Conservation (phyloP, 2,797 vertebrate species). For the Moxostoma hubbsi region DNA sequence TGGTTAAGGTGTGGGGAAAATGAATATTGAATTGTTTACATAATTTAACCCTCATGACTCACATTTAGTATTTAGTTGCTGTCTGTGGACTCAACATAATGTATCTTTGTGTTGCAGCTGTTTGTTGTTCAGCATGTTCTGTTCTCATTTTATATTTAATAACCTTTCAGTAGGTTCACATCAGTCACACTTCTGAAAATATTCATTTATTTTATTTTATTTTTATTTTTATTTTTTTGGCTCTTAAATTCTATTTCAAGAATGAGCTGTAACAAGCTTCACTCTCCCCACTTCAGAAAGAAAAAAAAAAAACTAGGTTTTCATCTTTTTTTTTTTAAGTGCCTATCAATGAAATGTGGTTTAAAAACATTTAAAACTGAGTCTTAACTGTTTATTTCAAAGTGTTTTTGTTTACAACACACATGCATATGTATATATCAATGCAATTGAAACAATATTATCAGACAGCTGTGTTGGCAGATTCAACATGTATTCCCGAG, state of each 20-base stretch:
- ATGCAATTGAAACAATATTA: neutral
- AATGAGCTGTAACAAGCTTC: slow-evolving; percentile 1
- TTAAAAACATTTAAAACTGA: slow-evolving; percentile 25
- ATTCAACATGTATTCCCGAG: neutral
- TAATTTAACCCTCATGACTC: neutral
- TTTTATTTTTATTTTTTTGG: neutral
- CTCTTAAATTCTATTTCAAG: slow-evolving; percentile 2
- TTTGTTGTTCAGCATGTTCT: neutral
- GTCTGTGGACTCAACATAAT: neutral
- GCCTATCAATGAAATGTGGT: slow-evolving; percentile 13
- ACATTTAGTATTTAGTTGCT: neutral
- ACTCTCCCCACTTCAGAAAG: neutral
- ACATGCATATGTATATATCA: neutral
- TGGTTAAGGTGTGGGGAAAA: neutral
- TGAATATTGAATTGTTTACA: neutral
- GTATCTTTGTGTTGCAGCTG: slow-evolving; percentile 4
- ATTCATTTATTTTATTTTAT: slow-evolving; percentile 13
- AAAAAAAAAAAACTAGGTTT: slow-evolving; percentile 29
- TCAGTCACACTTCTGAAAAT: neutral
- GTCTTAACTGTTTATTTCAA: neutral
- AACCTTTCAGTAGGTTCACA: slow-evolving; percentile 11
- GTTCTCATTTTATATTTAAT: slow-evolving; percentile 4
- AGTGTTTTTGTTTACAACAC: neutral
- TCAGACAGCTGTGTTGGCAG: slow-evolving; percentile 5
- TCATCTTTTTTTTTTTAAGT: slow-evolving; percentile 21